These are phyloP conservation scores for Peromyscus eremicus DNA, from an alignment of 2,797 vertebrate genomes.

Conservation along the genomic window DNA sequence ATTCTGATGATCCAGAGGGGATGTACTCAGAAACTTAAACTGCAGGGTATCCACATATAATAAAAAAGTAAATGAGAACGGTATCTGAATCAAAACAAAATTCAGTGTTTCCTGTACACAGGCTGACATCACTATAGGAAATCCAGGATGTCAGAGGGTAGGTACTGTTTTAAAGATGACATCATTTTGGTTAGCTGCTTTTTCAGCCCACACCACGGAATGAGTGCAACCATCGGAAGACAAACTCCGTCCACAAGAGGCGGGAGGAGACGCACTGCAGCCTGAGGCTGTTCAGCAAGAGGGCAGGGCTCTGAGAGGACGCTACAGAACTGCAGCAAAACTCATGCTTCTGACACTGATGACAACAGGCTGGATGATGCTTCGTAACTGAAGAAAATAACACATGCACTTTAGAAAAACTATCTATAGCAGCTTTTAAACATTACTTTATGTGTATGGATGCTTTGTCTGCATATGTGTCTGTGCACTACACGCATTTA, in stretches of 20 bases:
- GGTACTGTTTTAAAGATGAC: slow-evolving; percentile 57
- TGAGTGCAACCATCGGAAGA: slow-evolving; percentile 21
- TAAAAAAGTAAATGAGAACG: slow-evolving; percentile 44
- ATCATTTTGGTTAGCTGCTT: slow-evolving; percentile 37
- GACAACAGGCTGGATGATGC: background rate
- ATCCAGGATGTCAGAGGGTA: slow-evolving; percentile 6
- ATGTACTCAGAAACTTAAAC: slow-evolving; percentile 60
- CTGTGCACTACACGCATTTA: background rate
- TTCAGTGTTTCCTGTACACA: background rate
- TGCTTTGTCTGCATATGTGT: background rate
- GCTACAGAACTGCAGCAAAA: background rate
- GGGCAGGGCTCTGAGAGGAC: slow-evolving; percentile 1
- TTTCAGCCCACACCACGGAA: slow-evolving; percentile 28
- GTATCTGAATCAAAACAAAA: slow-evolving; percentile 45
- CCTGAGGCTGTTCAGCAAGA: background rate
- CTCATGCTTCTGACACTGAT: background rate
- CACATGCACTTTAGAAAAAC: slow-evolving; percentile 3
- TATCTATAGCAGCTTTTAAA: background rate
- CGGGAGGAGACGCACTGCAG: slow-evolving; percentile 13
- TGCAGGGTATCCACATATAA: background rate
- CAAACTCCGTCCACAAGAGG: slow-evolving; percentile 35
- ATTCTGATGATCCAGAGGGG: slow-evolving; percentile 41
- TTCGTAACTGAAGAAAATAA: slow-evolving; percentile 43
- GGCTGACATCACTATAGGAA: slow-evolving; percentile 1
- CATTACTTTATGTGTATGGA: background rate